A percentile compares a stretch with the other conserved stretches of the same genome.
These are phyloP conservation scores for Epizoanthus fatuus DNA, from an alignment of 92 coral and sea anemone genomes.

Conservation along the genomic window DNA sequence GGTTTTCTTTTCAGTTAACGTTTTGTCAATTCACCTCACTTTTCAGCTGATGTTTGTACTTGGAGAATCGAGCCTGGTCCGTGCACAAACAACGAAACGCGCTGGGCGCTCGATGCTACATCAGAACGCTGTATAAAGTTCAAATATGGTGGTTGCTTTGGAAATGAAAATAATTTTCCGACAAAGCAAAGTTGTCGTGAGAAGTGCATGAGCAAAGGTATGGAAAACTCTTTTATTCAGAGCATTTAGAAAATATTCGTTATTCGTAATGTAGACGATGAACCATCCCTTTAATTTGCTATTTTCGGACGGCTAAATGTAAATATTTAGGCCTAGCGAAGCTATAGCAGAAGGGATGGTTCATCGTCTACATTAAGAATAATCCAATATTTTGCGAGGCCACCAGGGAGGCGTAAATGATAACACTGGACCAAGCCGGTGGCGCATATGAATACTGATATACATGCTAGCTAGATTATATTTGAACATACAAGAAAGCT, in stretches of 20 bases:
- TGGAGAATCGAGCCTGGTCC: conserved; percentile 75
- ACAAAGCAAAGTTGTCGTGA: conserved; percentile 61
- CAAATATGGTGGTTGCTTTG: conserved; percentile 90
- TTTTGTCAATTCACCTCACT: not conserved
- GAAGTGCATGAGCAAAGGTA: conserved; percentile 72
- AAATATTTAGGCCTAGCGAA: no score
- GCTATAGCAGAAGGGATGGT: not conserved
- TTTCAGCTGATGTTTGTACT: conserved; percentile 68
- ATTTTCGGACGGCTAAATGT: no score
- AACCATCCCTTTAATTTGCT: not conserved
- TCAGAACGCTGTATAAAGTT: conserved; percentile 74
- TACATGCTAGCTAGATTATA: no score
- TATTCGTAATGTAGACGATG: not conserved
- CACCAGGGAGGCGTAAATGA: not conserved
- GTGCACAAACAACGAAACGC: conserved; percentile 46
- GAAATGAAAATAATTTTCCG: conserved; percentile 86
- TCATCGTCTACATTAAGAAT: not conserved
- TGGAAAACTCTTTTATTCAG: not conserved
- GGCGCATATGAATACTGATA: not conserved
- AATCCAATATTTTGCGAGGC: not conserved
- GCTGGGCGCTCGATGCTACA: conserved; percentile 71
- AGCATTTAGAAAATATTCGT: not conserved
- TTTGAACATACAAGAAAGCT: no score
- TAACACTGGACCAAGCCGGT: not conserved
- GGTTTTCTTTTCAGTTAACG: no score